Evolutionary conservation across 2,888 invertebrate species (phyloP).

Genomic region (Cerastis leucographa): DNA sequence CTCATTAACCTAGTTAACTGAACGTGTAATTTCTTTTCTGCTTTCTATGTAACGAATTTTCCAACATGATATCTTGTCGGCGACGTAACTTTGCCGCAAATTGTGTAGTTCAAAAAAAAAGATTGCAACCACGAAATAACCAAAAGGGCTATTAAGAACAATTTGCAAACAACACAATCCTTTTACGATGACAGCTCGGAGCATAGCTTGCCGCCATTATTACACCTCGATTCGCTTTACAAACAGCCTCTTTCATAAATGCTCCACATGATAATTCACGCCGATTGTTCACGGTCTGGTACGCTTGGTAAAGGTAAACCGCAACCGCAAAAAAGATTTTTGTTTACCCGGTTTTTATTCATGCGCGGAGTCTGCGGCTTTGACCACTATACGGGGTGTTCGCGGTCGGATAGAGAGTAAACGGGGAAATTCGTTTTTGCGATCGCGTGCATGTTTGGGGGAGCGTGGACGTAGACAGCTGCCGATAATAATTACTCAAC

Average conservation of each 20-base stretch:
- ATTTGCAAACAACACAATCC: constrained; percentile 83
- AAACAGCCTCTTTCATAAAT: constrained; percentile 87
- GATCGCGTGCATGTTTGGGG: constrained; percentile 84
- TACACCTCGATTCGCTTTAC: constrained; percentile 84
- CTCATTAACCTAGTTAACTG: constrained; percentile 4
- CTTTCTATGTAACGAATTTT: constrained; percentile 10
- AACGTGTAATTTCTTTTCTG: background rate
- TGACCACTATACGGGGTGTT: constrained; percentile 81
- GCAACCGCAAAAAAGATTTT: constrained; percentile 88
- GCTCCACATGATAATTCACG: constrained; percentile 88
- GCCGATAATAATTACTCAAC: constrained; percentile 86
- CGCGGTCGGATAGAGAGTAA: constrained; percentile 77
- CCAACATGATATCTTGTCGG: constrained; percentile 16
- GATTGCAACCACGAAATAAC: constrained; percentile 70
- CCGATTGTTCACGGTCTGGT: constrained; percentile 89
- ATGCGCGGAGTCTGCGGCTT: constrained; percentile 83
- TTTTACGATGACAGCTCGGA: constrained; percentile 78
- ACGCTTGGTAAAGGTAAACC: constrained; percentile 87
- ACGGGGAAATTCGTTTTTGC: constrained; percentile 81
- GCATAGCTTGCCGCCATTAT: constrained; percentile 78
- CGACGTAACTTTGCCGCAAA: constrained; percentile 36
- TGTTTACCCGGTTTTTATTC: constrained; percentile 86
- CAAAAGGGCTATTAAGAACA: constrained; percentile 76
- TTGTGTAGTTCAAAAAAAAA: constrained; percentile 65
- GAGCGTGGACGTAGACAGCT: constrained; percentile 84